Base-by-base conservation (phyloP, 2,113 vertebrate genomes). In the Pedetes capensis region DNA sequence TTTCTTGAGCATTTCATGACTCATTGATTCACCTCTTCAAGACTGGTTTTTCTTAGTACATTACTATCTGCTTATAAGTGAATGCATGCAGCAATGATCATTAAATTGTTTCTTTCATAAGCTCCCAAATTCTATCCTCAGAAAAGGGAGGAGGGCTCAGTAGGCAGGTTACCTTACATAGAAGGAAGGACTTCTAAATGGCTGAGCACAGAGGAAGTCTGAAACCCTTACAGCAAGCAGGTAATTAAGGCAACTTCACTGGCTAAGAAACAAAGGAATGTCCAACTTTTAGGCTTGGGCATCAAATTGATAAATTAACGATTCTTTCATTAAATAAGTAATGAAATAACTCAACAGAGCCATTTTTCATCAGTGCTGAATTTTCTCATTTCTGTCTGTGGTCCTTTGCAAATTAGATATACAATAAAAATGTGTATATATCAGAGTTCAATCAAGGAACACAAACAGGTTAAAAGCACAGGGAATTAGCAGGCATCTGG, bases 1-100 rank as follows among this genome's bases (percentile, higher is more conserved):
- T 98, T 98, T 98, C 97, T 97, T 98, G 97, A 97, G 95, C 96
- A 98, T 99, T 99, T 99, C 98, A 98, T 98, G 98, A 98, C 98
- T 98, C 98, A 96, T 79, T 98, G 98, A 97, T 98, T 98, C 97
- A 98, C 97, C 98, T 98, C 97, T 98, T 98, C 82, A 91, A 98
- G 97, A 96, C 96, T 97, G 97, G 87, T 97, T 98, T 96, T 97
- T 95, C 98, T 98, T 97, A 96, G 93, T 87, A 88, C 82, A 80
- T 97, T 96, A 97, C 97, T 96, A 92, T 97, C 97, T 98, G 95
- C 95, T 84, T 83, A 76, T 47, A 95, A 96, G 22, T 94, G 91
- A 98, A 64, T 47, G 86, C 94, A 97, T 32, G 94, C 94, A 98
- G 95, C 85, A 78, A 85, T 88, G 93, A 96, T 96, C 97, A 97